Evolutionary conservation across 2,113 vertebrate species (phyloP).

Genomic region (Odontophorus gujanensis): DNA sequence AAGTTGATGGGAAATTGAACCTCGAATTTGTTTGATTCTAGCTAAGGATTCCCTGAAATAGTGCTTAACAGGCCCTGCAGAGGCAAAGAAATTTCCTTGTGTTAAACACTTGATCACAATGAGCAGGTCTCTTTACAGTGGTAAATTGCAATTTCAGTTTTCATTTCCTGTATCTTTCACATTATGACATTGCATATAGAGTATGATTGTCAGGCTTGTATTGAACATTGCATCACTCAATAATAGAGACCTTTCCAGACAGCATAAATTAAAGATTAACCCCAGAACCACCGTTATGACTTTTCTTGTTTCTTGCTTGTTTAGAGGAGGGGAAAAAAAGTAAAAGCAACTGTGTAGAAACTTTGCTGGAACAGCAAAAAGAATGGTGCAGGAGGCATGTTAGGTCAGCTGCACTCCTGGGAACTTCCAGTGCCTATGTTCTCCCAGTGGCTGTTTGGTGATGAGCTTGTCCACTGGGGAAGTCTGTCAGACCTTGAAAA

Average conservation of each 20-base stretch:
- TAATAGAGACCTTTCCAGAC: neutral
- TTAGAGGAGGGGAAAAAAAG: neutral
- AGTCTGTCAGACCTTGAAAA: neutral
- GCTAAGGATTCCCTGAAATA: neutral
- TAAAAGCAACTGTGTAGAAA: neutral
- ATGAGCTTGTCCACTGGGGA: neutral
- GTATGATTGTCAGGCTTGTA: neutral
- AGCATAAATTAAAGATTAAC: conserved; percentile 21
- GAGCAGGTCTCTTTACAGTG: neutral
- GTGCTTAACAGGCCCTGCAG: neutral
- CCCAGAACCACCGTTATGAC: neutral
- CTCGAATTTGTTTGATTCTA: neutral
- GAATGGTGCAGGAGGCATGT: neutral
- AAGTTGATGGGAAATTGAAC: neutral
- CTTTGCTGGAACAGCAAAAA: neutral
- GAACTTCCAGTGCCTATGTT: neutral
- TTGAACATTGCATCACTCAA: neutral
- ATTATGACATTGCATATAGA: neutral
- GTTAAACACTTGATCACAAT: neutral
- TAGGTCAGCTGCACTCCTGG: neutral
- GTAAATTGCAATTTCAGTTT: conserved; percentile 37
- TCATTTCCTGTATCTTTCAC: conserved; percentile 27
- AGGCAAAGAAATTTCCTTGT: neutral
- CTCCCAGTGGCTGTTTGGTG: neutral
- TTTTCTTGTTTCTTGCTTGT: neutral